Evolutionary conservation across 2,797 vertebrate species (phyloP).

Genomic region (Enteromius afrohamiltoni): DNA sequence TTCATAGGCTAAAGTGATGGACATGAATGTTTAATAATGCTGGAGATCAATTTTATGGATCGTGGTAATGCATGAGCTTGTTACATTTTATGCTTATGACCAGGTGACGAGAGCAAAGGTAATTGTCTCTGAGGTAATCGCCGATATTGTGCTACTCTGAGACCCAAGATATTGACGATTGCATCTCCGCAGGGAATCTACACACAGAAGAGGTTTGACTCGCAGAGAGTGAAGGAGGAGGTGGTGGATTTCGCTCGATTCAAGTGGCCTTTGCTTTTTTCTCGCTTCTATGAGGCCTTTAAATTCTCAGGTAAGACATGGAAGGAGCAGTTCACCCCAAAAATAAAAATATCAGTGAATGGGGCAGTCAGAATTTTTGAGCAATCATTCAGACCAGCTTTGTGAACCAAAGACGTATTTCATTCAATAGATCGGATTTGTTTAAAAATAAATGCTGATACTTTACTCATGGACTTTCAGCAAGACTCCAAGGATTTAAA

Average conservation of each 20-base stretch:
- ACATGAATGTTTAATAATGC: conserved; percentile 53
- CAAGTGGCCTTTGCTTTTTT: conserved; percentile 98
- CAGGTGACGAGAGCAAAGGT: conserved; percentile 8
- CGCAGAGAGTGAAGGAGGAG: conserved; percentile 95
- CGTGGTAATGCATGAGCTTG: conserved; percentile 47
- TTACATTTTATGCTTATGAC: conserved; percentile 45
- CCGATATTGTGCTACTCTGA: background rate
- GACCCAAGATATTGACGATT: conserved; percentile 25
- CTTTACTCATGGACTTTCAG: background rate
- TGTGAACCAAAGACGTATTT: background rate
- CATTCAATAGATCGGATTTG: background rate
- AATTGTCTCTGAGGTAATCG: background rate
- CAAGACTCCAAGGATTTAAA: background rate
- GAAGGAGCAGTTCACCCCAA: background rate
- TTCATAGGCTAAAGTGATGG: conserved; percentile 46
- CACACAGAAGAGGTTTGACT: conserved; percentile 89
- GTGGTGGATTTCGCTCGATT: conserved; percentile 96
- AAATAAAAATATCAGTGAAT: background rate
- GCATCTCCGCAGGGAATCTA: conserved; percentile 86
- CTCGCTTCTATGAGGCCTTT: conserved; percentile 97
- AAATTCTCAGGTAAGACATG: conserved; percentile 90
- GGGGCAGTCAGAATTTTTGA: background rate
- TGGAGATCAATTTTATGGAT: conserved; percentile 57
- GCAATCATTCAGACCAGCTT: background rate
- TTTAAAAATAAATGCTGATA: background rate